Base-by-base conservation (phyloP, 2,888 invertebrate genomes). In the Eupeodes luniger region DNA sequence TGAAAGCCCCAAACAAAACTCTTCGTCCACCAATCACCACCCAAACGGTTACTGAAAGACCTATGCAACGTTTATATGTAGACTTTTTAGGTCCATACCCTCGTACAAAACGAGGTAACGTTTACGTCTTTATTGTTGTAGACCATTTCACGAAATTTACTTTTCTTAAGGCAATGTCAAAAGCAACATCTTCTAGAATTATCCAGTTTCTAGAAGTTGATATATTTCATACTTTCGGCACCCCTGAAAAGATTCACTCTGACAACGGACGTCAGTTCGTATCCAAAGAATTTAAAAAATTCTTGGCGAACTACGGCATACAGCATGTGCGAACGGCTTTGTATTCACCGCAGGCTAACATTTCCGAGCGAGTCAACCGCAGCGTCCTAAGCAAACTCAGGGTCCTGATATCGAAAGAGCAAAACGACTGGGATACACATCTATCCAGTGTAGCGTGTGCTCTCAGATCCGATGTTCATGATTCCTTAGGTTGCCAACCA, bases 341-440 rank as follows among this genome's bases (percentile, higher is more conserved):
- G n/a, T 92, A 92, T 79, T 91, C 91, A 51, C 91, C 92, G 0
- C 92, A 92, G 87, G 85, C 84, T 2, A 92, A 92, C 80, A 91
- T 91, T 9, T 91, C 91, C 0, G 92, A 92, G 81, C 77, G 91
- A 0, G 89, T 90, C 0, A 92, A 92, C 75, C 77, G 90, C 27
- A 90, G 90, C 0, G 62, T 2, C 19, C 19, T 19, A 19, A 19
- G 19, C 19, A 19, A 19, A 19, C 19, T 19, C 0, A 19, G 19
- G 19, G 57, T 75, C 5, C 57, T 55, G 9, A 49, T 81, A 40
- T 12, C 34, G 6, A 49, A 27, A 0, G 61, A 78, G 16, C 78
- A 78, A 7, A 19, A 36, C n/a, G 59, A 44, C 10, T 78, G 78
- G 67, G 67, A 78, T 47, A 53, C 10, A 6, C 36, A 70, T 19